A percentile compares a stretch with the other conserved stretches of the same genome.
phyloP scores from a whole-genome alignment of 2,113 vertebrate genomes.

The Galeopterus variegatus region DNA sequence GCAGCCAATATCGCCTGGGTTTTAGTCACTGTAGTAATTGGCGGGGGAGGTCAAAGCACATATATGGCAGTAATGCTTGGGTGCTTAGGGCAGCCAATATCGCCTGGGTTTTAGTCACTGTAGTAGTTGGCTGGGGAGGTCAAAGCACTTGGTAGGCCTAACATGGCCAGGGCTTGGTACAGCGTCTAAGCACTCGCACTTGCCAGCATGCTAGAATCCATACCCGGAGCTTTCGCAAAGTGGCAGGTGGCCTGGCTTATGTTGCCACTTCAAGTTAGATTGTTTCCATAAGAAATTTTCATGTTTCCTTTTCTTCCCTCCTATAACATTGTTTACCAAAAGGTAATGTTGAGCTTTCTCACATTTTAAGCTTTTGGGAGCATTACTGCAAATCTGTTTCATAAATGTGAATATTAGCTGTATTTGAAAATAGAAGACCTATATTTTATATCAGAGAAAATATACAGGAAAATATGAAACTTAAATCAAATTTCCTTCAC shows the following conservation, averaged over 20 bases:
- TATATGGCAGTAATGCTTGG: neutral
- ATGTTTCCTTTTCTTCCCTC: neutral
- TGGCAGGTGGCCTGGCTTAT: neutral
- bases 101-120: neutral
- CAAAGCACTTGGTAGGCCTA: neutral
- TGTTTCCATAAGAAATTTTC: neutral
- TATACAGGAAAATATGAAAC: slow-evolving; percentile 14
- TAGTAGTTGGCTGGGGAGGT: neutral
- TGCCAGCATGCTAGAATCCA: neutral
- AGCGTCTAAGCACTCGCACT: neutral
- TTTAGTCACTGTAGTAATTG: neutral
- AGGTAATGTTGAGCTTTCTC: neutral
- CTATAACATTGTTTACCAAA: neutral
- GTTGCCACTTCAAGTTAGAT: neutral
- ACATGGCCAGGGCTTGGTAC: neutral
- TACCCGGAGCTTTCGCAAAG: neutral
- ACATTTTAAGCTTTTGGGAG: neutral
- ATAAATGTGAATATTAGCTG: neutral
- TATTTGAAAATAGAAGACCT: neutral
- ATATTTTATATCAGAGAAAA: neutral
- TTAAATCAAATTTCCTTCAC: neutral
- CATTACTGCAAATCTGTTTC: neutral
- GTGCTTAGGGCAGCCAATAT: neutral
- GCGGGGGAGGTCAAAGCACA: neutral
- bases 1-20: neutral